These are phyloP conservation scores for Anseranas semipalmata DNA, from an alignment of 2,113 vertebrate species.

Conservation along the genomic window DNA sequence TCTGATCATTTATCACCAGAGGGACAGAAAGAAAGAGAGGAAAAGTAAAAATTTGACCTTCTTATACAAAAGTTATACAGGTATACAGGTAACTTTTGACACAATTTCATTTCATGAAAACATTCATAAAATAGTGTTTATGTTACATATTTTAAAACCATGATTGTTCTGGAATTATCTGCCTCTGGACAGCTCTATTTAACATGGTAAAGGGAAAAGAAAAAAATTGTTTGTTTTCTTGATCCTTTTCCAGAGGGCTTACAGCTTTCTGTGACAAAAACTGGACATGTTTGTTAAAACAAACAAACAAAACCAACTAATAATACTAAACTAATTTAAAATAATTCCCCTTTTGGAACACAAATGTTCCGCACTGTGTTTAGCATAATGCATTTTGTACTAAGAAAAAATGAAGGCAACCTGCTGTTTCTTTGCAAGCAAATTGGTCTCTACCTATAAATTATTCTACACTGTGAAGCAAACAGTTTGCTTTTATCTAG, in stretches of 20 bases:
- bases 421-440: constrained; percentile 62
- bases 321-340: constrained; percentile 50
- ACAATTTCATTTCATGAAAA: neutral
- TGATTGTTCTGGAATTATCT: neutral
- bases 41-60: neutral
- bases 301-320: neutral
- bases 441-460: constrained; percentile 74
- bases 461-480: constrained; percentile 70
- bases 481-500: constrained; percentile 63
- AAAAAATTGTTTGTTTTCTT: neutral
- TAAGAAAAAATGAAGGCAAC: constrained; percentile 34
- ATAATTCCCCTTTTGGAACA: neutral
- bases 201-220: neutral
- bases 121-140: neutral
- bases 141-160: neutral
- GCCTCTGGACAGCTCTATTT: neutral
- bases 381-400: constrained; percentile 51
- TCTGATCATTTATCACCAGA: neutral
- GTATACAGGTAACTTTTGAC: neutral
- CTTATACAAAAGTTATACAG: neutral
- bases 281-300: neutral
- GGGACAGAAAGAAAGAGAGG: neutral
- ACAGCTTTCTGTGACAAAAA: constrained; percentile 7
- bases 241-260: neutral
- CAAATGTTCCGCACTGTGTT: neutral